A percentile compares a stretch with the other conserved stretches of the same genome.
phyloP scores from a whole-genome alignment of 1,140 invertebrate genomes.

The Tribolium castaneum region DNA sequence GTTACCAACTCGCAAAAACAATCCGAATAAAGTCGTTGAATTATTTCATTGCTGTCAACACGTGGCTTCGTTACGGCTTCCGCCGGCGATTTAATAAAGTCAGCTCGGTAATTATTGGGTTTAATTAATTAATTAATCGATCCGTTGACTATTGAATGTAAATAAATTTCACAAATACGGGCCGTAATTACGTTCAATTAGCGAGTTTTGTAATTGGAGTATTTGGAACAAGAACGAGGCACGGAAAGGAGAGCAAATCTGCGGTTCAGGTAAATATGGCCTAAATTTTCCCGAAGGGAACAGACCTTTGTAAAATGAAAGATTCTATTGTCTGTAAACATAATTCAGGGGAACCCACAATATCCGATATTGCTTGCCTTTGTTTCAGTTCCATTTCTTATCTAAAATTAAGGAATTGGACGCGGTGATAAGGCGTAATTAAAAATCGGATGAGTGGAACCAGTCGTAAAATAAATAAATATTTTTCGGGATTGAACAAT shows the following conservation, averaged over 20 bases:
- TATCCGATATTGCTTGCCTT: constrained; percentile 23
- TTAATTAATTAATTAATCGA: background rate
- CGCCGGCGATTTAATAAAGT: background rate
- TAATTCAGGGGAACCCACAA: constrained; percentile 7
- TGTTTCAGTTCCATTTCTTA: constrained; percentile 11
- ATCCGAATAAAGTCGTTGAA: background rate
- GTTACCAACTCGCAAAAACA: too few species aligned
- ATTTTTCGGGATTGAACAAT: background rate
- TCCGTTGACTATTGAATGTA: background rate
- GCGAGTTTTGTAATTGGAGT: background rate
- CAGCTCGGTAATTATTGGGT: background rate
- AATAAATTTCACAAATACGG: background rate
- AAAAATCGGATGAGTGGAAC: background rate
- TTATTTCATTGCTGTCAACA: background rate
- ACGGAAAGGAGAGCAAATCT: constrained; percentile 7
- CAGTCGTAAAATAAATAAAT: too few species aligned
- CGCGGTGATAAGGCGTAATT: constrained; percentile 30
- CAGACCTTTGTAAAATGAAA: constrained; percentile 37
- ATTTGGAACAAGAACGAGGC: background rate
- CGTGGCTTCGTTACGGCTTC: background rate
- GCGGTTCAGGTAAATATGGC: constrained; percentile 5
- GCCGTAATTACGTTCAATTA: background rate
- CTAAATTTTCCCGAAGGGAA: constrained; percentile 22
- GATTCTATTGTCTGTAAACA: constrained; percentile 40
- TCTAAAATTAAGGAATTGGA: constrained; percentile 35